Evolutionary conservation across 2,888 invertebrate species (phyloP).

Genomic region (Erebia palarica): DNA sequence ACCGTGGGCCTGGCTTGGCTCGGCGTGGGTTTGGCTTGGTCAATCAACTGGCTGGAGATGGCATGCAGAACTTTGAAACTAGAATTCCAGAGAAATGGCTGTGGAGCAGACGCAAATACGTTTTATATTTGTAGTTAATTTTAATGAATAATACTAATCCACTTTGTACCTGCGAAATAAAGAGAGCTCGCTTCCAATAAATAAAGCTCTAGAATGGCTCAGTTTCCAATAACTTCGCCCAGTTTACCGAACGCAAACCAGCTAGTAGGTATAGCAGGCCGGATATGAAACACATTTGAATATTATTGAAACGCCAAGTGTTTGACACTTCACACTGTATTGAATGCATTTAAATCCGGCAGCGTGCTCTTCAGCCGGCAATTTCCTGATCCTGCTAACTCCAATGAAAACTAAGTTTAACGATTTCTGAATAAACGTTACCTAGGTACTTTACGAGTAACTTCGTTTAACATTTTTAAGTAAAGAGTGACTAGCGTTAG

Average conservation of each 20-base stretch:
- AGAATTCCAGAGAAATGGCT: no score
- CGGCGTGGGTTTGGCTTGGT: no score
- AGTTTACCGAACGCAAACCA: constrained; percentile 20
- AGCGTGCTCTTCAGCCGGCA: constrained; percentile 19
- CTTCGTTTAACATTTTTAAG: not conserved
- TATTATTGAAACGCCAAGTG: constrained; percentile 49
- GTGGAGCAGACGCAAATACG: no score
- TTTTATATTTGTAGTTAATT: no score
- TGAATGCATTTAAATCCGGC: constrained; percentile 24
- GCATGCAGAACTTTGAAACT: no score
- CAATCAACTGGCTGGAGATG: no score
- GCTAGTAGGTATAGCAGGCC: constrained; percentile 37
- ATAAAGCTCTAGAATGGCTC: not conserved
- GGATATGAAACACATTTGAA: constrained; percentile 59
- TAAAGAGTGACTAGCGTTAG: not conserved
- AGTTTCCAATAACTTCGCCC: constrained; percentile 5
- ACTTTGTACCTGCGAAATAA: not conserved
- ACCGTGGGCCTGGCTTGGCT: no score
- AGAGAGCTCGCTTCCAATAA: constrained; percentile 6
- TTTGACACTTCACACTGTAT: constrained; percentile 38
- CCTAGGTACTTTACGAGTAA: not conserved
- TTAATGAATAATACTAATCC: no score
- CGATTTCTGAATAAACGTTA: not conserved
- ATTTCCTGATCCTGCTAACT: constrained; percentile 24
- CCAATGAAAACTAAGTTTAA: constrained; percentile 13